Evolutionary conservation across 2,113 vertebrate genomes (phyloP), one percentile per base, ranked within the genome.

Genomic region (Cynoglossus semilaevis): DNA sequence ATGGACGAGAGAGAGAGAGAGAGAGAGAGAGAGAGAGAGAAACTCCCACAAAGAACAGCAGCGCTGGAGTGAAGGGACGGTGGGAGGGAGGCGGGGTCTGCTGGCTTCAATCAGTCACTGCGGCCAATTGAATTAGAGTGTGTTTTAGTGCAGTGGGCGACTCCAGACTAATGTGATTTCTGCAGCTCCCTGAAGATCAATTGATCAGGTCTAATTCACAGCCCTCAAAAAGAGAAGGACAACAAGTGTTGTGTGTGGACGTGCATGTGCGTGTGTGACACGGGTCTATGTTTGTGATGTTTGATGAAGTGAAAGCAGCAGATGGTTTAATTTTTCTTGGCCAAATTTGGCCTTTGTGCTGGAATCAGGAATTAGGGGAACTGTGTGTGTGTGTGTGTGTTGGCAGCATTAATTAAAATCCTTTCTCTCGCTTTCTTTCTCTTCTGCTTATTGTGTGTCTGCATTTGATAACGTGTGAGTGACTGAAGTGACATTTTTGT

Each of bases 131-230:
- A 94, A 98, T 99, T 98, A 99, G 85, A 64, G 85, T 88, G 91
- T 91, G 93, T 94, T 96, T 96, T 95, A 95, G 95, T 95, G 94
- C 94, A 93, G 93, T 95, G 94, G 92, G 93, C 92, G 94, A 97
- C 95, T 98, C 94, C 94, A 96, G 94, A 94, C 96, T 99, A 97
- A 99, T 97, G 92, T 83, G 91, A 97, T 98, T 96, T 95, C 91
- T 94, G 91, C 85, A 91, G 92, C 93, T 96, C 94, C 94, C 95
- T 80, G 90, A 96, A 96, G 95, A 98, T 95, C 95, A 94, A 97
- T 98, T 97, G 94, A 99, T 96, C 93, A 93, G 93, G 95, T 95
- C 94, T 95, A 93, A 94, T 94, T 94, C 91, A 91, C 89, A 91
- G 78, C 88, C 88, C 80, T 86, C 85, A 87, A 86, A 88, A 80